These are phyloP conservation scores for Brenthis daphne DNA, from an alignment of 2,888 invertebrate species.

Conservation along the genomic window DNA sequence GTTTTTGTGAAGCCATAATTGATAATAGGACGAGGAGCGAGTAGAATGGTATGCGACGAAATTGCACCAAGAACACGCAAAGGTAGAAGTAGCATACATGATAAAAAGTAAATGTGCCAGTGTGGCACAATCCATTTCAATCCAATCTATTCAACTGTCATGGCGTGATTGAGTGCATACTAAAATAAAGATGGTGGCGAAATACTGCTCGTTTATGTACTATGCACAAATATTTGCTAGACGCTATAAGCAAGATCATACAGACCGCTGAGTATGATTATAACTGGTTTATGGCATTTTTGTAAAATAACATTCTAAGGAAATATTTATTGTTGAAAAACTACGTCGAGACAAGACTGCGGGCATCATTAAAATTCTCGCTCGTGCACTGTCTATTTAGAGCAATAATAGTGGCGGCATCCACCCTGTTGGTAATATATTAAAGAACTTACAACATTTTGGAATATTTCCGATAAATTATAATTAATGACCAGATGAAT, in stretches of 20 bases:
- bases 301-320: conserved; percentile 16
- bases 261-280: conserved; percentile 1
- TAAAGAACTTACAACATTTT: conserved; percentile 24
- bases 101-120: neutral
- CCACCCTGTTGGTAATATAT: conserved; percentile 28
- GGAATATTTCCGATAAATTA: neutral
- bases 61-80: conserved; percentile 53
- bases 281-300: conserved; percentile 5
- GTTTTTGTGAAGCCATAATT: conserved; percentile 41
- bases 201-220: conserved; percentile 7
- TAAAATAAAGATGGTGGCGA: conserved; percentile 12
- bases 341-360: conserved; percentile 23
- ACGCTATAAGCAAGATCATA: neutral
- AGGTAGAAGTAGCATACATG: conserved; percentile 10
- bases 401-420: conserved; percentile 45
- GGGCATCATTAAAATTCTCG: conserved; percentile 73
- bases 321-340: conserved; percentile 20
- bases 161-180: conserved; percentile 18
- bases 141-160: conserved; percentile 16
- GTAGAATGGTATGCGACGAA: conserved; percentile 51
- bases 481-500: neutral
- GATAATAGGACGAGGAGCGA: conserved; percentile 41
- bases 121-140: conserved; percentile 8
- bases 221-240: neutral
- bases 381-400: conserved; percentile 72